Evolutionary conservation across 2,888 invertebrate species (phyloP).

Genomic region (Eugnorisma glareosa): DNA sequence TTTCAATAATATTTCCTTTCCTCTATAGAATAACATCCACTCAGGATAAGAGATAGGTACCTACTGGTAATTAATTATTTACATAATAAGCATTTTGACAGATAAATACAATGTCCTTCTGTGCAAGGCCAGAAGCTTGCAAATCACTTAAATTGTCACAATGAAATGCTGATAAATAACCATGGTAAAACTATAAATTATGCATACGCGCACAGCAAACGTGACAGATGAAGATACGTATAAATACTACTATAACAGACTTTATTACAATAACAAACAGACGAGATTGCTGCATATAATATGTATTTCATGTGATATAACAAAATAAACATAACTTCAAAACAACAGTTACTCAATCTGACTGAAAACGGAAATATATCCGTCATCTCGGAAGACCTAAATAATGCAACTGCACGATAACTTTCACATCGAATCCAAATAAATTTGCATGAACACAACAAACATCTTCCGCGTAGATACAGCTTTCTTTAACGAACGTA

Average conservation of each 20-base stretch:
- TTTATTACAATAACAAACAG: slow-evolving; percentile 33
- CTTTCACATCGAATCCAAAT: slow-evolving; percentile 49
- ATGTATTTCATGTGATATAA: not conserved
- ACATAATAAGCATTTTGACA: not conserved
- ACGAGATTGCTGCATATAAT: not conserved
- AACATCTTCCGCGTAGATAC: slow-evolving; percentile 46
- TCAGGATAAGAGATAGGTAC: not conserved
- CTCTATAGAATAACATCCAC: not conserved
- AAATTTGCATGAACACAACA: slow-evolving; percentile 37
- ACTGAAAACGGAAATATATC: slow-evolving; percentile 20
- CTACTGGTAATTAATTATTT: slow-evolving; percentile 2
- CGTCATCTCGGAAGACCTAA: slow-evolving; percentile 24
- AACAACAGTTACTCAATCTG: slow-evolving; percentile 27
- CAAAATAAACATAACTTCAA: slow-evolving; percentile 19
- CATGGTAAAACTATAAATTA: slow-evolving; percentile 10
- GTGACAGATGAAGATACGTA: not conserved
- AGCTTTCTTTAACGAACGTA: not conserved
- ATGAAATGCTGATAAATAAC: slow-evolving; percentile 10
- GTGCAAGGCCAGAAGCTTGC: slow-evolving; percentile 35
- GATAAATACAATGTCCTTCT: slow-evolving; percentile 14
- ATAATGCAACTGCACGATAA: slow-evolving; percentile 25
- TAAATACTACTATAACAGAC: not conserved
- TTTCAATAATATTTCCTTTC: not conserved
- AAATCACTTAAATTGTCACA: slow-evolving; percentile 6
- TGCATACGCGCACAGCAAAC: slow-evolving; percentile 26